These are phyloP conservation scores for Laupala kohalensis DNA, from an alignment of 1,140 invertebrate genomes.

Conservation along the genomic window DNA sequence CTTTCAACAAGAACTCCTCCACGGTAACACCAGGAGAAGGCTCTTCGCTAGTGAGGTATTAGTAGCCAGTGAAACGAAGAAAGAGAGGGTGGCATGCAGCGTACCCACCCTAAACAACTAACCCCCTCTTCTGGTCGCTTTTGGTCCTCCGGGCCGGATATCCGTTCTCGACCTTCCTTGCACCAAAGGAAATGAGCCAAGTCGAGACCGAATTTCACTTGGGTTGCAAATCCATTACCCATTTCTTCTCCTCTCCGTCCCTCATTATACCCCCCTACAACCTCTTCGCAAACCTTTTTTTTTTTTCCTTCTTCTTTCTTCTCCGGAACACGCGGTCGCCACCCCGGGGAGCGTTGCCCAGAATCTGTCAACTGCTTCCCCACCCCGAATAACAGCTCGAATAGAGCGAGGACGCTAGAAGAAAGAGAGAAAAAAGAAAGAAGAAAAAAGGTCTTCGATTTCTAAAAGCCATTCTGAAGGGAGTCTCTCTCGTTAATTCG, in stretches of 20 bases:
- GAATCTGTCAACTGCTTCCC: background rate
- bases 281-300: too few relatives aligned
- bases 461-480: background rate
- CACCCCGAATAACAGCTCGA: too few relatives aligned
- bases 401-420: too few relatives aligned
- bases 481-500: background rate
- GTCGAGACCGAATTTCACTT: background rate
- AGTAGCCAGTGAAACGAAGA: background rate
- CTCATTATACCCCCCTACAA: background rate
- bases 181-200: background rate
- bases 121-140: too few relatives aligned
- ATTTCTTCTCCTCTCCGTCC: background rate
- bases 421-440: background rate
- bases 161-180: too few relatives aligned
- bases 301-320: background rate
- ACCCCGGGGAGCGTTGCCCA: background rate
- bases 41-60: too few relatives aligned
- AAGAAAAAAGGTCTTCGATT: background rate
- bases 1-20: too few relatives aligned
- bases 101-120: too few relatives aligned
- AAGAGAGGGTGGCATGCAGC: background rate
- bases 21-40: too few relatives aligned
- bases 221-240: background rate
- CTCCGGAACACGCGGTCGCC: background rate
- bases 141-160: too few relatives aligned